Evolutionary conservation across 2,797 vertebrate genomes (phyloP).

Genomic region (Gorsachius magnificus): DNA sequence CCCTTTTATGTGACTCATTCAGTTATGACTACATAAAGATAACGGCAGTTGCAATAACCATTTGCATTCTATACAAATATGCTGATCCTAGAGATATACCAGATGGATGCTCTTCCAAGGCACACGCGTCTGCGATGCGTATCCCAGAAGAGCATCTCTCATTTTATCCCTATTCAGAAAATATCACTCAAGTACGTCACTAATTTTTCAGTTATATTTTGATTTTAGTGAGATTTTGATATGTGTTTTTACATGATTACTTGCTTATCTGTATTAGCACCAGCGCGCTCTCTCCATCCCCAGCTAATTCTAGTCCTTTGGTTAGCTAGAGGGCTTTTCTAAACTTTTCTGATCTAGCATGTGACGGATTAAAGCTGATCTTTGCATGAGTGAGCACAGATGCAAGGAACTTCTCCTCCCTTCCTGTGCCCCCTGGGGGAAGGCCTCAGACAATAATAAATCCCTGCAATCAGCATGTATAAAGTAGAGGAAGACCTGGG

Average conservation of each 20-base stretch:
- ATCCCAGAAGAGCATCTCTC: neutral
- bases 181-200: neutral
- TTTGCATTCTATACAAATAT: slow-evolving; percentile 46
- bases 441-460: slow-evolving; percentile 22
- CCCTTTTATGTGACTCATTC: slow-evolving; percentile 38
- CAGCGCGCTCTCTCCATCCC: rapidly evolving
- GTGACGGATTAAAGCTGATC: neutral
- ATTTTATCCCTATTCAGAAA: neutral
- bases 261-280: neutral
- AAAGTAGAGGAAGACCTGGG: neutral
- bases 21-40: neutral
- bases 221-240: neutral
- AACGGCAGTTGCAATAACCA: neutral
- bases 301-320: neutral
- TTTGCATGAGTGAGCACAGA: slow-evolving; percentile 9
- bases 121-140: neutral
- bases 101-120: slow-evolving; percentile 32
- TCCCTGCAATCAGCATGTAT: neutral
- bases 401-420: slow-evolving; percentile 39
- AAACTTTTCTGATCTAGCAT: neutral
- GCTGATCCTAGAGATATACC: slow-evolving; percentile 26
- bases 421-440: slow-evolving; percentile 1
- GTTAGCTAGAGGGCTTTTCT: neutral
- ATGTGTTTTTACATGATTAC: neutral
- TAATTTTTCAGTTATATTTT: neutral